Evolutionary conservation across 2,113 vertebrate genomes (phyloP).

Genomic region (Tamias sibiricus): DNA sequence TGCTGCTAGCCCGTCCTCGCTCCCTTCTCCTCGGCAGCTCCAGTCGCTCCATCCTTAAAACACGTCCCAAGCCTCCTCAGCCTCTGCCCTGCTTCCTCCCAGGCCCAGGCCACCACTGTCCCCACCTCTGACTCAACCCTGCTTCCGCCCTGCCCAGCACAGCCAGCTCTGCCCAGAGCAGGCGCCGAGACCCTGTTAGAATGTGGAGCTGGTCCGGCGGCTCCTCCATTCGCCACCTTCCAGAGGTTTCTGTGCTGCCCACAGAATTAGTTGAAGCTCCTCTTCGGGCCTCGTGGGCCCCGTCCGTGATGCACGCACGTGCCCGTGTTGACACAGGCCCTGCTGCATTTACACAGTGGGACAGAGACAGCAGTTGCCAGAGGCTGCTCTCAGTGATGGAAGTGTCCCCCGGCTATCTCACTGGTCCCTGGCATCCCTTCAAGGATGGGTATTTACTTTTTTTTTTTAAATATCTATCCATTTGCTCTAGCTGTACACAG

Average conservation of each 20-base stretch:
- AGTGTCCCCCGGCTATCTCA: not conserved
- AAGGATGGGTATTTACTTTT: too few relatives aligned
- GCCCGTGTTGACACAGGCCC: not conserved
- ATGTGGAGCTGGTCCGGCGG: too few relatives aligned
- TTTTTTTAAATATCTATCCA: too few relatives aligned
- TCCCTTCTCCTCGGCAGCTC: not conserved
- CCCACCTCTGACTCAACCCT: not conserved
- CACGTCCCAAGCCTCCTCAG: not conserved
- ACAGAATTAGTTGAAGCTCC: not conserved
- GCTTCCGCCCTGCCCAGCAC: not conserved
- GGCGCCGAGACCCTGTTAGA: not conserved
- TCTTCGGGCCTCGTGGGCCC: not conserved
- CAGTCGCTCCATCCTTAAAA: not conserved
- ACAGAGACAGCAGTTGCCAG: not conserved
- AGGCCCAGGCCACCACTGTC: rapidly evolving
- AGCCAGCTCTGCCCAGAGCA: not conserved
- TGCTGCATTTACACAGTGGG: not conserved
- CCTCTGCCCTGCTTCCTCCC: not conserved
- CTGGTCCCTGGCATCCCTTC: not conserved
- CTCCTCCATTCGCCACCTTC: not conserved
- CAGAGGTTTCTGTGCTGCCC: not conserved
- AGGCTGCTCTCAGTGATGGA: not conserved
- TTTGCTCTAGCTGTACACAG: too few relatives aligned
- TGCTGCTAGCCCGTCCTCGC: not conserved
- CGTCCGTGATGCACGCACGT: too few relatives aligned